These are phyloP conservation scores for Palythoa grandis DNA, from an alignment of 92 coral and sea anemone species.

Conservation along the genomic window DNA sequence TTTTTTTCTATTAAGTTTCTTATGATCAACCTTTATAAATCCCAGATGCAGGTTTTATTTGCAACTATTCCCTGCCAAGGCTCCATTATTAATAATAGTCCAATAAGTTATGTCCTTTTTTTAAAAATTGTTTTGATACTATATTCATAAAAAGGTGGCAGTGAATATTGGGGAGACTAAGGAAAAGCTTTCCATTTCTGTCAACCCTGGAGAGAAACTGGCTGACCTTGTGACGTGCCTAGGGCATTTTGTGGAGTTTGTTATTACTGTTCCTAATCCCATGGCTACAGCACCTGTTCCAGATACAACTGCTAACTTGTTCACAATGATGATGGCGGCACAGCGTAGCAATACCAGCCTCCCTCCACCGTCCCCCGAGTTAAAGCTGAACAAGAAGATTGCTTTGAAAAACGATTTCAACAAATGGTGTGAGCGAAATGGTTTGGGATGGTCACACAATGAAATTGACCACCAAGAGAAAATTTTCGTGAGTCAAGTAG, in stretches of 20 bases:
- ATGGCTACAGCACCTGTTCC: constrained; percentile 11
- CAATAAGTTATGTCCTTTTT: constrained; percentile 4
- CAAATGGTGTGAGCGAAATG: constrained; percentile 44
- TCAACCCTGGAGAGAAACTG: constrained; percentile 17
- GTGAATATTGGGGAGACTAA: constrained; percentile 23
- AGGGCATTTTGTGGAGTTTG: constrained; percentile 34
- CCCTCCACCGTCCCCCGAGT: constrained; percentile 41
- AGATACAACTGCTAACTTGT: constrained; percentile 3
- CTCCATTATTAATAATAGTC: background rate
- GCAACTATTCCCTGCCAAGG: constrained; percentile 19
- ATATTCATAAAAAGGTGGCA: constrained; percentile 32
- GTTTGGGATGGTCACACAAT: constrained; percentile 51
- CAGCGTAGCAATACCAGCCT: constrained; percentile 27
- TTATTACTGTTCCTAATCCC: constrained; percentile 19
- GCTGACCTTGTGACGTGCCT: constrained; percentile 27
- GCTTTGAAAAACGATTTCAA: constrained; percentile 36
- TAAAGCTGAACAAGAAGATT: constrained; percentile 41
- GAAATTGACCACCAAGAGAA: constrained; percentile 45
- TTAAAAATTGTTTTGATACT: constrained; percentile 23
- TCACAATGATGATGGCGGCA: constrained; percentile 26
- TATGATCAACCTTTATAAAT: constrained; percentile 15
- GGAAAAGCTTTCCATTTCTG: constrained; percentile 23
- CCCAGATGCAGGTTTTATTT: constrained; percentile 16
- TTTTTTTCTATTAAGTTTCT: constrained; percentile 7
- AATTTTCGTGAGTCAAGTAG: constrained; percentile 44